Evolutionary conservation across 2,888 invertebrate species (phyloP), one percentile per base, ranked within the genome.

Genomic region (Iselma pallidipennis): DNA sequence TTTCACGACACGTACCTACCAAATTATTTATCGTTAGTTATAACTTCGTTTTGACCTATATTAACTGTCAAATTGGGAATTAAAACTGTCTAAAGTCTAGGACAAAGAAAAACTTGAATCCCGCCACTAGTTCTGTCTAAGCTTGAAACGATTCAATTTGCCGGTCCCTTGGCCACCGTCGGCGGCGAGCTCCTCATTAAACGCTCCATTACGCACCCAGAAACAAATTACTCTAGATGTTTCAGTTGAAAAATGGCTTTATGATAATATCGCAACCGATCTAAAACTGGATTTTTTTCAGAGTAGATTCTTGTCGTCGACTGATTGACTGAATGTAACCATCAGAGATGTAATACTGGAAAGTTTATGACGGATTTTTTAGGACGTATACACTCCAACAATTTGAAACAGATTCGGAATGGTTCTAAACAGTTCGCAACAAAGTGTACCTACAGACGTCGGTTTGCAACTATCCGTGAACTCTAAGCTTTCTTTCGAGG

Each of bases 171-270:
- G 81, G 79, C 80, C 80, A 80, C 80, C 78, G 74, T 69, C 76
- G 78, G 76, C 78, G 79, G 80, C 79, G 78, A 78, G 74, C 78
- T 78, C 74, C 80, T 81, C 81, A 81, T 82, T 82, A 82, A 80
- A 81, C 79, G 82, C 76, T 80, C 82, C 82, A 82, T 82, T 82
- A 81, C 81, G 77, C 77, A 76, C 74, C 78, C 78, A 79, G 81
- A 80, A 80, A 81, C 81, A 81, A 82, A 81, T 81, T 80, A 78
- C 81, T 78, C 76, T 78, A 78, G 80, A 80, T 77, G 78, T 72
- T 73, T 71, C 67, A 70, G 73, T 73, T 76, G 76, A 78, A 76
- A 77, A 77, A 78, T 78, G 71, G 74, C 76, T 72, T 76, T 76
- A 78, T 77, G 77, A 76, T 77, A 76, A 78, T 77, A 76, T 75